phyloP scores from a whole-genome alignment of 2,113 vertebrate species.

The Lampris incognitus region DNA sequence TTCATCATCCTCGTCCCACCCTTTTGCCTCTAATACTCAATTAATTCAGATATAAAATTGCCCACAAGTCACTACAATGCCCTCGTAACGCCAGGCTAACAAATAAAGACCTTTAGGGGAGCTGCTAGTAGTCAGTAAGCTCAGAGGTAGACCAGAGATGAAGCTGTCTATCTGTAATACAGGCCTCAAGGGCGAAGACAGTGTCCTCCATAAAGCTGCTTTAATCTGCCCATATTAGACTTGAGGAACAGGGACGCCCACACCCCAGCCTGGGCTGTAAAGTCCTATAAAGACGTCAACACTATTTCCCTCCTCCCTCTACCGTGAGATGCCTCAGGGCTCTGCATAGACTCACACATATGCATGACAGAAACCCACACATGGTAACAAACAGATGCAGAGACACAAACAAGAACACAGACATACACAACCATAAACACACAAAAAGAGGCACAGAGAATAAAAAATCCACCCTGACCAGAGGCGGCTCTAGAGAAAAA shows the following conservation, averaged over 20 bases:
- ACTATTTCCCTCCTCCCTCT: slow-evolving; percentile 13
- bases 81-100: slow-evolving; percentile 24
- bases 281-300: slow-evolving; percentile 60
- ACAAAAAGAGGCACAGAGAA: slow-evolving; percentile 2
- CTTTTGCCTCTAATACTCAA: slow-evolving; percentile 9
- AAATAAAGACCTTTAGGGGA: slow-evolving; percentile 49
- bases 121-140: slow-evolving; percentile 43
- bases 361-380: slow-evolving; percentile 2
- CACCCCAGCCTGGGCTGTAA: slow-evolving; percentile 62
- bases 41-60: slow-evolving; percentile 32
- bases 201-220: slow-evolving; percentile 71
- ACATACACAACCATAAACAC: background rate
- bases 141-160: slow-evolving; percentile 55
- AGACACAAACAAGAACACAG: background rate
- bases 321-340: slow-evolving; percentile 10
- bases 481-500: no score
- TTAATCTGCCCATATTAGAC: slow-evolving; percentile 74
- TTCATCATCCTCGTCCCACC: background rate
- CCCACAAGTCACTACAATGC: background rate
- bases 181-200: slow-evolving; percentile 63
- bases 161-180: slow-evolving; percentile 29
- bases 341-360: background rate
- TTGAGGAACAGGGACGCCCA: slow-evolving; percentile 50
- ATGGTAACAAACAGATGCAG: background rate
- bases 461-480: slow-evolving; percentile 7